Conservation (phyloP, 2,113 vertebrate genomes). For the Hipposideros armiger region DNA sequence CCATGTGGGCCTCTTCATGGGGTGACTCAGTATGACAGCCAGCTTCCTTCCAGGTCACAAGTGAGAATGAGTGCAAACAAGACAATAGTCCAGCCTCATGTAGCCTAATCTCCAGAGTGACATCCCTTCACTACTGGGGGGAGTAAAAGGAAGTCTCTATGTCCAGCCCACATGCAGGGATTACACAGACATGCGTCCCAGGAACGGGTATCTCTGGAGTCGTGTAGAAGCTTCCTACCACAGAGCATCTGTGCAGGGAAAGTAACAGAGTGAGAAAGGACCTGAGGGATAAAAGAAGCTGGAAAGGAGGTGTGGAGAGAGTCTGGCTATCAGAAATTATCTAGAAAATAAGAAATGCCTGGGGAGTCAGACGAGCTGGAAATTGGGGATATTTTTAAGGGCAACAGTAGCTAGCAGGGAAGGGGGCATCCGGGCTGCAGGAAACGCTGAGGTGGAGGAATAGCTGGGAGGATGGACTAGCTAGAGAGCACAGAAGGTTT, state of each 20-base stretch:
- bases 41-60: background rate
- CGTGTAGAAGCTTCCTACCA: background rate
- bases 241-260: background rate
- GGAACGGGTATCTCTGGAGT: background rate
- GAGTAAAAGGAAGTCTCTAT: background rate
- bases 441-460: background rate
- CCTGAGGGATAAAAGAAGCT: background rate
- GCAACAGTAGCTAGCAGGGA: background rate
- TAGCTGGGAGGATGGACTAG: background rate
- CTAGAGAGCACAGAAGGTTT: background rate
- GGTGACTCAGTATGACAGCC: background rate
- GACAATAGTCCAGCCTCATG: background rate
- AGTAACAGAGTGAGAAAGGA: background rate
- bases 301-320: background rate
- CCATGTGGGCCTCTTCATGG: background rate
- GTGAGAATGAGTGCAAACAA: background rate
- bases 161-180: background rate
- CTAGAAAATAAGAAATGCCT: background rate
- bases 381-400: background rate
- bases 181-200: background rate
- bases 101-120: background rate
- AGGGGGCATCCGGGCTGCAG: background rate
- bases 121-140: background rate
- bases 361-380: background rate
- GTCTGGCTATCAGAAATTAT: slow-evolving; percentile 9